Conservation (phyloP, 2,113 vertebrate species). For the Corydoras sp. region DNA sequence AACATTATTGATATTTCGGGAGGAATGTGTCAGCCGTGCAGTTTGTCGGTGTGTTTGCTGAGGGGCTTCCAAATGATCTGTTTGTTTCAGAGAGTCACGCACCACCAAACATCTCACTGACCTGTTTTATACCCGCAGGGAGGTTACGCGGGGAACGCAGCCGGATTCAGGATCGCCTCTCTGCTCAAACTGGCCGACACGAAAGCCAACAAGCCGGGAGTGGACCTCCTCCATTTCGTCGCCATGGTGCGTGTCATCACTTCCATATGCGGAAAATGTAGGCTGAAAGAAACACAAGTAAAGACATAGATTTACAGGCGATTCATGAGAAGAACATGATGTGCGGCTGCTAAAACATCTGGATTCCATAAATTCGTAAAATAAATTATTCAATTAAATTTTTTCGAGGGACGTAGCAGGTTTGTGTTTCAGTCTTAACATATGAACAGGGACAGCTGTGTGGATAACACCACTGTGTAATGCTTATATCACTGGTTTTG, state of each 20-base stretch:
- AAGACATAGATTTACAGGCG: too few species aligned
- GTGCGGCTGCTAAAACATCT: neutral
- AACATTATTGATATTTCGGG: too few species aligned
- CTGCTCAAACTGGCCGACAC: constrained; percentile 76
- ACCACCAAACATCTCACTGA: constrained; percentile 36
- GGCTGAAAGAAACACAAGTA: too few species aligned
- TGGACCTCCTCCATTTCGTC: constrained; percentile 79
- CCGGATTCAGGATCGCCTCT: constrained; percentile 73
- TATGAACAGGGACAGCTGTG: neutral
- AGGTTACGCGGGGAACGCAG: constrained; percentile 75
- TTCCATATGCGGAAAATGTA: too few species aligned
- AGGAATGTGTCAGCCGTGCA: too few species aligned
- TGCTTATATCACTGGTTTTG: neutral
- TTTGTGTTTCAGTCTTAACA: constrained; percentile 9
- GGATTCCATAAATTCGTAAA: neutral
- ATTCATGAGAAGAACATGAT: too few species aligned
- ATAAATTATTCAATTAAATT: constrained; percentile 1
- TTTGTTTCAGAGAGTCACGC: constrained; percentile 47
- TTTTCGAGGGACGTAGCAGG: neutral
- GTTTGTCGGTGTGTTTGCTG: constrained; percentile 15
- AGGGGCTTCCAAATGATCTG: constrained; percentile 37
- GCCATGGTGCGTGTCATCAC: constrained; percentile 70
- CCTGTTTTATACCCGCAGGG: constrained; percentile 59
- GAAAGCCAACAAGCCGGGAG: constrained; percentile 76
- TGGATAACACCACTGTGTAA: constrained; percentile 8